phyloP scores from a whole-genome alignment of 1,140 invertebrate genomes.

The Ephestia elutella region DNA sequence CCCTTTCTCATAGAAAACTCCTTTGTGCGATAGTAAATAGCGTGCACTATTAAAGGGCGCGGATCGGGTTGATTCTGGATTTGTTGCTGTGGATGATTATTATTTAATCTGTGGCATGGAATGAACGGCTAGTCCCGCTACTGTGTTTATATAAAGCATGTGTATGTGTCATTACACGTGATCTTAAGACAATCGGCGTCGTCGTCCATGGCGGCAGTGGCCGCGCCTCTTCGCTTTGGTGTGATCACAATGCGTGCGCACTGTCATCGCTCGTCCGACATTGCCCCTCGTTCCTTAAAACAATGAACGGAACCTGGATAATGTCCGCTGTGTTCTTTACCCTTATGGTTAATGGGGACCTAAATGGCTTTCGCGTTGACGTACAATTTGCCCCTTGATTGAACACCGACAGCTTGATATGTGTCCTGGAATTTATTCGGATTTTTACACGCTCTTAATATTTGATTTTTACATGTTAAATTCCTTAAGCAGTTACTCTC shows the following conservation, averaged over 20 bases:
- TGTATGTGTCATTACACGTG: neutral
- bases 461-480: too few relatives aligned
- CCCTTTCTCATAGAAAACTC: constrained; percentile 71
- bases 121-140: constrained; percentile 4
- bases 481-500: too few relatives aligned
- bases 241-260: constrained; percentile 48
- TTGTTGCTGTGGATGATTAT: constrained; percentile 31
- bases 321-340: constrained; percentile 32
- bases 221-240: constrained; percentile 30
- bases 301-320: constrained; percentile 55
- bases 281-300: constrained; percentile 39
- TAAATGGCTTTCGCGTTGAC: constrained; percentile 12
- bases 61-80: constrained; percentile 47
- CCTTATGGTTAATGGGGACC: constrained; percentile 35
- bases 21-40: constrained; percentile 69
- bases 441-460: too few relatives aligned
- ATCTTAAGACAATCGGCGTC: neutral
- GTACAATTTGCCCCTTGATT: constrained; percentile 17
- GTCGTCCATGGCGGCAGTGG: constrained; percentile 15
- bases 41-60: constrained; percentile 68
- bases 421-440: too few relatives aligned
- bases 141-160: neutral
- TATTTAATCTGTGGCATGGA: constrained; percentile 31
- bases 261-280: constrained; percentile 49
- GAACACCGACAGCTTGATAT: neutral